Evolutionary conservation across 1,140 invertebrate genomes (phyloP).

Genomic region (Mamestra configurata): DNA sequence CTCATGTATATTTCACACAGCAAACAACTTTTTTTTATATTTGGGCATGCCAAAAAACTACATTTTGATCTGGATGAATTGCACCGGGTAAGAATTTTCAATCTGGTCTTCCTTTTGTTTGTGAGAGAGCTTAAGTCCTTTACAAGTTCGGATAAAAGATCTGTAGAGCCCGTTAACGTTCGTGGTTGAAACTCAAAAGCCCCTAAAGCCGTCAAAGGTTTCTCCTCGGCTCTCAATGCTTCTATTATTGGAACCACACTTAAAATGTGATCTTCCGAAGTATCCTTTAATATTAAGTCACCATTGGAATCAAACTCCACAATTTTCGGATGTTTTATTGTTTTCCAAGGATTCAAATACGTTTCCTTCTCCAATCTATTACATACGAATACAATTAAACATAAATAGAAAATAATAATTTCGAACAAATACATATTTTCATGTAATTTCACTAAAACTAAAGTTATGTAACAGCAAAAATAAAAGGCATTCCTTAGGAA

Average conservation of each 20-base stretch:
- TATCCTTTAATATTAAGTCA: constrained; percentile 46
- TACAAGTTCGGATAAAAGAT: neutral
- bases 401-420: neutral
- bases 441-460: no score
- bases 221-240: constrained; percentile 22
- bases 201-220: no score
- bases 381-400: neutral
- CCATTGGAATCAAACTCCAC: constrained; percentile 67
- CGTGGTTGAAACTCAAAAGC: no score
- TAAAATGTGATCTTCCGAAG: constrained; percentile 54
- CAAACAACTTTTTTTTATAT: constrained; percentile 66
- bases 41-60: constrained; percentile 71
- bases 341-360: constrained; percentile 71
- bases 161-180: neutral
- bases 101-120: neutral
- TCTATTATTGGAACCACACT: constrained; percentile 50
- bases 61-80: constrained; percentile 61
- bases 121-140: neutral
- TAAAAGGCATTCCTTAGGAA: no score
- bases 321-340: constrained; percentile 61
- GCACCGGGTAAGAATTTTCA: constrained; percentile 73
- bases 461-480: no score
- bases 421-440: no score
- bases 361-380: constrained; percentile 56
- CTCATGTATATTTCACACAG: constrained; percentile 68